Conservation (phyloP, 1,140 invertebrate species). For the Triops cancriformis region DNA sequence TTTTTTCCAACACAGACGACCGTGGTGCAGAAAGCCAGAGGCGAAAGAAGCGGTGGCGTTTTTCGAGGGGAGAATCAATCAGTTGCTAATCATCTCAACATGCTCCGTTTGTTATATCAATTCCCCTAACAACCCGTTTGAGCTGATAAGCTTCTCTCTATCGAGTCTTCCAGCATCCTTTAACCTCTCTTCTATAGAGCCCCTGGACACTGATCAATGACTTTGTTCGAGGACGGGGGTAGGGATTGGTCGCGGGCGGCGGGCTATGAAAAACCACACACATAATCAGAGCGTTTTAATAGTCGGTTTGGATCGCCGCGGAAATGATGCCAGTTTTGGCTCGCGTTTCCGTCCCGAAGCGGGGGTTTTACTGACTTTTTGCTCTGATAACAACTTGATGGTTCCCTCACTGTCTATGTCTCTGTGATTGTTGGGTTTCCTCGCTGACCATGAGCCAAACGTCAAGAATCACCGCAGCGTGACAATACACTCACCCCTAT, state of each 20-base stretch:
- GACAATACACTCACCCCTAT: not conserved
- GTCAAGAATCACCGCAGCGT: constrained; percentile 9
- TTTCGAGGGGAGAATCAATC: not conserved
- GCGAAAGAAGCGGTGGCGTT: not conserved
- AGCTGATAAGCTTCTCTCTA: not conserved
- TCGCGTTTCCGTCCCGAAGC: not conserved
- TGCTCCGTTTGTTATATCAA: constrained; percentile 7
- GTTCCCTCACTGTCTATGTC: not conserved
- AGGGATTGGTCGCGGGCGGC: too few relatives aligned
- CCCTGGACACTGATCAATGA: constrained; percentile 7
- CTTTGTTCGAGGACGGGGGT: not conserved
- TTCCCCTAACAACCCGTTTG: constrained; percentile 4
- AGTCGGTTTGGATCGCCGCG: not conserved
- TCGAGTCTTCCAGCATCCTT: constrained; percentile 12
- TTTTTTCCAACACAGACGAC: not conserved
- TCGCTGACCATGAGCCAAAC: constrained; percentile 8
- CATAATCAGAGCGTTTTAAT: constrained; percentile 7
- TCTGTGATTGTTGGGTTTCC: too few relatives aligned
- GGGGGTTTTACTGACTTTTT: not conserved
- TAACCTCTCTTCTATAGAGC: not conserved
- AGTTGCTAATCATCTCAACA: not conserved
- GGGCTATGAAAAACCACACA: not conserved
- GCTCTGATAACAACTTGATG: constrained; percentile 1
- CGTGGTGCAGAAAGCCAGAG: not conserved
- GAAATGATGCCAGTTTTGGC: constrained; percentile 1